Evolutionary conservation across 2,113 vertebrate genomes (phyloP).

Genomic region (Poecilia latipinna): DNA sequence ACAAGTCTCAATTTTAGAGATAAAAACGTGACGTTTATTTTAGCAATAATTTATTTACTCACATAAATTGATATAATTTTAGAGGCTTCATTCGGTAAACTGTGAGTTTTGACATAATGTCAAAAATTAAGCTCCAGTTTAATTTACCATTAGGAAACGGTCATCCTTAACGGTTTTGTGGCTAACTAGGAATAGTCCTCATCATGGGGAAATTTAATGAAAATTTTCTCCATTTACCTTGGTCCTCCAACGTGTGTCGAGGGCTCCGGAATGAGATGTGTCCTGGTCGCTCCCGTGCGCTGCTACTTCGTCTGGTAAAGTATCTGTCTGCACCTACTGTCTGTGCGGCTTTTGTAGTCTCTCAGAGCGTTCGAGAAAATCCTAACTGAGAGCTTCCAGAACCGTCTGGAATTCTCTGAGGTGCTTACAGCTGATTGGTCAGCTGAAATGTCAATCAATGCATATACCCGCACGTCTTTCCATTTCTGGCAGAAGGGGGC

Average conservation of each 20-base stretch:
- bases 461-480: not conserved
- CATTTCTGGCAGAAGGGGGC: slow-evolving; percentile 7
- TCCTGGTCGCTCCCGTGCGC: fast-evolving
- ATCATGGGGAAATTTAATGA: not conserved
- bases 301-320: fast-evolving
- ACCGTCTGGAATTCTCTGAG: slow-evolving; percentile 75
- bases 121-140: not conserved
- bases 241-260: not conserved
- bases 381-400: slow-evolving; percentile 64
- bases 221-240: slow-evolving; percentile 49
- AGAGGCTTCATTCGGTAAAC: too few relatives aligned
- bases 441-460: slow-evolving; percentile 42
- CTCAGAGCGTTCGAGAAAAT: slow-evolving; percentile 69
- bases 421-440: slow-evolving; percentile 26
- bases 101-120: too few relatives aligned
- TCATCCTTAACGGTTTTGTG: not conserved
- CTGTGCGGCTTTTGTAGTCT: slow-evolving; percentile 46
- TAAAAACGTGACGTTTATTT: too few relatives aligned
- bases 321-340: fast-evolving
- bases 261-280: not conserved
- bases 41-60: too few relatives aligned
- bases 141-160: not conserved
- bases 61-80: too few relatives aligned
- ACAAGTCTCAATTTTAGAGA: too few relatives aligned
- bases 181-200: too few relatives aligned